Evolutionary conservation across 2,888 invertebrate genomes (phyloP).

Genomic region (Portevinia maculata): DNA sequence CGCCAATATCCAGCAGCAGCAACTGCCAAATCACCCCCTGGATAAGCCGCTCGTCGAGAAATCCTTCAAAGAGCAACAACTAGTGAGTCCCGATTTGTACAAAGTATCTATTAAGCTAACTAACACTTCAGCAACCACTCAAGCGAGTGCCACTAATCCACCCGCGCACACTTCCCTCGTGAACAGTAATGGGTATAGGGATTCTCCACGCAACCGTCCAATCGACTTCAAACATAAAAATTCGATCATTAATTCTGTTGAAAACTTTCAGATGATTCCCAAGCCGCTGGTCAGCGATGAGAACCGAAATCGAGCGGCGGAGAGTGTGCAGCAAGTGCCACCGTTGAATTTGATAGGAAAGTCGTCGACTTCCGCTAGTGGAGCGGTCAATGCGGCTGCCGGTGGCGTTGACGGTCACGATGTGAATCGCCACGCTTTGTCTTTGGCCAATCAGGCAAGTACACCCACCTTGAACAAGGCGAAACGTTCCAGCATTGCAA

Average conservation of each 20-base stretch:
- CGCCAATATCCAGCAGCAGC: constrained; percentile 4
- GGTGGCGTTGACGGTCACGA: constrained; percentile 55
- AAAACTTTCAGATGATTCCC: constrained; percentile 83
- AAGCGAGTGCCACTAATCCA: constrained; percentile 56
- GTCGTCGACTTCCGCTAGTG: constrained; percentile 71
- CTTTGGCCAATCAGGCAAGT: constrained; percentile 58
- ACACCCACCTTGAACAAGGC: constrained; percentile 55
- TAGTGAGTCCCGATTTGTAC: constrained; percentile 82
- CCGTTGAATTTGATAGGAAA: constrained; percentile 79
- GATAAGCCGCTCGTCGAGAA: constrained; percentile 79
- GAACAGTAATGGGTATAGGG: constrained; percentile 50
- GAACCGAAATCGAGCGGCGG: constrained; percentile 75
- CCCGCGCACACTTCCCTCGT: constrained; percentile 44
- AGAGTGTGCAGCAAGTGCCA: constrained; percentile 76
- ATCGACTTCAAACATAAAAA: constrained; percentile 61
- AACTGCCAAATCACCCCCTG: constrained; percentile 50
- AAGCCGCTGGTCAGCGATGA: constrained; percentile 77
- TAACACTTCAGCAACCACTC: constrained; percentile 76
- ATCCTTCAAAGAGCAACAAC: constrained; percentile 81
- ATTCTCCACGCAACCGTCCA: constrained; percentile 40
- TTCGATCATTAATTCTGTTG: constrained; percentile 82
- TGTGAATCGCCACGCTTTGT: constrained; percentile 59
- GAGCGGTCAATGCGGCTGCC: constrained; percentile 64
- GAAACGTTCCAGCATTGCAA: constrained; percentile 56
- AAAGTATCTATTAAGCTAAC: constrained; percentile 80